Evolutionary conservation across 2,888 invertebrate species (phyloP).

Genomic region (Embidobia sp.): DNA sequence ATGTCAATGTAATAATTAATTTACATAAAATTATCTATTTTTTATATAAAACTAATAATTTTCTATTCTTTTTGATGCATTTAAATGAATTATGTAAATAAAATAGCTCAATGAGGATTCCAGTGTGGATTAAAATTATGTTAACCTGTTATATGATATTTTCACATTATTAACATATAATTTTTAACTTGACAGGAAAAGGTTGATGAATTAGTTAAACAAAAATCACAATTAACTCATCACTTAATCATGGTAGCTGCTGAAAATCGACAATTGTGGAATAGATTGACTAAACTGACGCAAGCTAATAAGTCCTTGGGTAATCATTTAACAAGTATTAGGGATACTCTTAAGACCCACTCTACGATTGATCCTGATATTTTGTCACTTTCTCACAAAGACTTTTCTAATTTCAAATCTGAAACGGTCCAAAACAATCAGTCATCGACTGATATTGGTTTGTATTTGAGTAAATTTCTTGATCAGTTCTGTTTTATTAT

Average conservation of each 20-base stretch:
- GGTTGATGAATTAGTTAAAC: conserved; percentile 87
- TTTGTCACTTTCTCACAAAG: conserved; percentile 71
- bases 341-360: conserved; percentile 82
- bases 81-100: too few relatives aligned
- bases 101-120: too few relatives aligned
- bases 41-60: too few relatives aligned
- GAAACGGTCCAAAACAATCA: conserved; percentile 64
- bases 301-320: conserved; percentile 84
- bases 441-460: conserved; percentile 68
- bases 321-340: conserved; percentile 83
- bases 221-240: conserved; percentile 89
- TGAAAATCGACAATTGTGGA: conserved; percentile 92
- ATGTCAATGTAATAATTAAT: too few relatives aligned
- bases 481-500: conserved; percentile 1
- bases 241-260: conserved; percentile 91
- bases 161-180: too few relatives aligned
- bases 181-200: conserved; percentile 83
- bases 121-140: too few relatives aligned
- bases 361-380: conserved; percentile 72
- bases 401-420: conserved; percentile 65
- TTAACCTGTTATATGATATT: too few relatives aligned
- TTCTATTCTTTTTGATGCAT: too few relatives aligned
- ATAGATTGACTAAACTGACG: conserved; percentile 85
- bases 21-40: too few relatives aligned
- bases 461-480: conserved; percentile 34